Conservation (phyloP, 2,888 invertebrate species). For the Cryptophagus acutangulus region DNA sequence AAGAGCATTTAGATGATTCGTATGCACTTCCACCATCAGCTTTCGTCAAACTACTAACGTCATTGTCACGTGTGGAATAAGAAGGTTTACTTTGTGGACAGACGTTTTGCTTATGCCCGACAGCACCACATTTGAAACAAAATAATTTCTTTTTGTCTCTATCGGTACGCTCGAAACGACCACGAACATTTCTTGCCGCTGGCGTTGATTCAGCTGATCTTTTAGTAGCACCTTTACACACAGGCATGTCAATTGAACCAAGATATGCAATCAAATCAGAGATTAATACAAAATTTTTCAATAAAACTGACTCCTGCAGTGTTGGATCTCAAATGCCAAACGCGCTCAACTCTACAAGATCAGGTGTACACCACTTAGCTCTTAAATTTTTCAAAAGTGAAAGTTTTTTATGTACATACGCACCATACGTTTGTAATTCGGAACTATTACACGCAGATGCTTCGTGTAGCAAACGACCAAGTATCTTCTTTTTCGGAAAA, state of each 20-base stretch:
- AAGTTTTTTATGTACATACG: constrained; percentile 16
- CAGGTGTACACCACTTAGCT: constrained; percentile 8
- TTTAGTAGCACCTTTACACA: too few species aligned
- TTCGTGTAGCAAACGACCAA: constrained; percentile 14
- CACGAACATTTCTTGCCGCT: too few species aligned
- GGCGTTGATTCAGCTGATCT: too few species aligned
- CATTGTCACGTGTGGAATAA: too few species aligned
- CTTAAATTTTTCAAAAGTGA: constrained; percentile 12
- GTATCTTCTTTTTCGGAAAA: constrained; percentile 16
- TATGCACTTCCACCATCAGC: background rate
- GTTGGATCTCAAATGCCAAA: constrained; percentile 15
- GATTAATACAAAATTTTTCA: constrained; percentile 9
- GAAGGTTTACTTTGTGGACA: background rate
- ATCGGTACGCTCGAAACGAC: background rate
- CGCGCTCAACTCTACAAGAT: constrained; percentile 15
- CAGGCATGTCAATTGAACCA: constrained; percentile 2
- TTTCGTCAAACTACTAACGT: background rate
- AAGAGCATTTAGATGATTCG: background rate
- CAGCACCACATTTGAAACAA: constrained; percentile 3
- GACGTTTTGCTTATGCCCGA: constrained; percentile 1
- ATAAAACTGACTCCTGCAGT: constrained; percentile 9
- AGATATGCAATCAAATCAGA: constrained; percentile 13
- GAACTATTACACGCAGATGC: constrained; percentile 12
- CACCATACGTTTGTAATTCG: constrained; percentile 13
- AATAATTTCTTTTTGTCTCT: background rate